Evolutionary conservation across 2,113 vertebrate species (phyloP).

Genomic region (Phoxinus phoxinus): DNA sequence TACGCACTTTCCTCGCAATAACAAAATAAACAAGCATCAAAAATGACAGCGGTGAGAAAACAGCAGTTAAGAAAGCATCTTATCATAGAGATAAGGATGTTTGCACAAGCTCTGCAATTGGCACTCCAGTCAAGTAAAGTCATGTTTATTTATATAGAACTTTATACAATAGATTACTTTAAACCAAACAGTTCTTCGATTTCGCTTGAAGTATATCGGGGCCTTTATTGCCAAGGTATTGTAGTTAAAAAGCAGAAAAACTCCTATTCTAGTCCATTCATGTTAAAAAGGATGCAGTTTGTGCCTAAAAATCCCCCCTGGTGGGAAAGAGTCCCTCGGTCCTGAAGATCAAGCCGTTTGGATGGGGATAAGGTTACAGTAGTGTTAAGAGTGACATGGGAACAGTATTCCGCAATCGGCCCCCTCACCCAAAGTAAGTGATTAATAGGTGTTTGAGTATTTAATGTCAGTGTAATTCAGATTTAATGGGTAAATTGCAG

Average conservation of each 20-base stretch:
- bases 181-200: too few relatives aligned
- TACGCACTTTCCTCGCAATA: too few relatives aligned
- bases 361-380: slow-evolving; percentile 66
- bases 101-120: too few relatives aligned
- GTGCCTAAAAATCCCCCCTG: slow-evolving; percentile 65
- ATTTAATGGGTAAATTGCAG: slow-evolving; percentile 27
- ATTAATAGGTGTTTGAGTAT: slow-evolving; percentile 12
- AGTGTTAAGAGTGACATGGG: slow-evolving; percentile 48
- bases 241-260: not conserved
- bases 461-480: not conserved
- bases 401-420: not conserved
- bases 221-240: slow-evolving; percentile 26
- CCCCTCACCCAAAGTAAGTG: not conserved
- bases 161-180: too few relatives aligned
- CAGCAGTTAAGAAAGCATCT: too few relatives aligned
- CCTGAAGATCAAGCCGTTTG: slow-evolving; percentile 59
- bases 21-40: too few relatives aligned
- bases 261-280: slow-evolving; percentile 48
- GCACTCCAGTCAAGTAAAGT: too few relatives aligned
- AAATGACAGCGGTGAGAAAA: too few relatives aligned
- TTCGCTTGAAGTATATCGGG: too few relatives aligned
- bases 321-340: slow-evolving; percentile 60
- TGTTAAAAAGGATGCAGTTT: slow-evolving; percentile 67
- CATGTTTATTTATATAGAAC: too few relatives aligned
- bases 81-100: too few relatives aligned